Conservation (phyloP, 2,888 invertebrate genomes). For the Galeruca laticollis region DNA sequence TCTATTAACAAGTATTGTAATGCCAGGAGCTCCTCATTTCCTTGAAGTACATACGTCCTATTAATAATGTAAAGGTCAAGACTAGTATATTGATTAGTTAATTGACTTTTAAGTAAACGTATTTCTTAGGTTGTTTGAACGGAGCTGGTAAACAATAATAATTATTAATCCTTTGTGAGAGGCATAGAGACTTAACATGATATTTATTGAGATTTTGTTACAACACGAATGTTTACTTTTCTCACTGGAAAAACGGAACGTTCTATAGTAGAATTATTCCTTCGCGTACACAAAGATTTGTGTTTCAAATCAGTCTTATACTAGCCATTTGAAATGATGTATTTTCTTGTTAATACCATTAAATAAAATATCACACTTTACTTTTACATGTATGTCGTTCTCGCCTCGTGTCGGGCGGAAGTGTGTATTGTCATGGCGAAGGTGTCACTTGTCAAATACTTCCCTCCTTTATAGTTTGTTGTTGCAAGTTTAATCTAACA, state of each 20-base stretch:
- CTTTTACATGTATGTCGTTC: too few species aligned
- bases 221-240: neutral
- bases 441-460: too few species aligned
- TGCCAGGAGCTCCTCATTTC: neutral
- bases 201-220: neutral
- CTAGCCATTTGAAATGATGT: too few species aligned
- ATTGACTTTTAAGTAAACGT: slow-evolving; percentile 8
- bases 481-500: too few species aligned
- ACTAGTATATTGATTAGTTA: slow-evolving; percentile 12
- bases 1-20: neutral
- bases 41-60: neutral
- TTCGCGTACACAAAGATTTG: too few species aligned
- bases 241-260: neutral
- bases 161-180: neutral
- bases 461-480: too few species aligned
- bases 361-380: too few species aligned
- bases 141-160: neutral
- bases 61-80: slow-evolving; percentile 15
- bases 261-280: too few species aligned
- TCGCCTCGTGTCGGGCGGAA: too few species aligned
- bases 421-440: too few species aligned
- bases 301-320: too few species aligned
- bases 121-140: neutral
- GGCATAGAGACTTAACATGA: neutral
- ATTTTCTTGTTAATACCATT: too few species aligned